Conservation (phyloP, 2,113 vertebrate genomes). For the Tiliqua scincoides region DNA sequence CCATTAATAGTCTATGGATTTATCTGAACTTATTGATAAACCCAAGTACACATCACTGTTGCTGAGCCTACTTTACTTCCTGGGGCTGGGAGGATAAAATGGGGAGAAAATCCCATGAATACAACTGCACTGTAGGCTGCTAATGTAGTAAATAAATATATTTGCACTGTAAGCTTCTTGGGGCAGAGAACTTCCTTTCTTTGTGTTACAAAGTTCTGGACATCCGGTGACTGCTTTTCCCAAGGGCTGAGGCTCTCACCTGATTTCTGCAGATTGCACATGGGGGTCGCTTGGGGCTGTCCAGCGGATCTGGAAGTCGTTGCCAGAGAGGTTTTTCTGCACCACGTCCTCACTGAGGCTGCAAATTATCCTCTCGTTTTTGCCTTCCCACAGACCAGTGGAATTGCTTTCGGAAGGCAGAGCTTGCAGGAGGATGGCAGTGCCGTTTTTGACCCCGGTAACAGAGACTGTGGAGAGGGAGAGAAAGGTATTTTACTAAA, state of each 20-base stretch:
- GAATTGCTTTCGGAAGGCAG: rapidly evolving
- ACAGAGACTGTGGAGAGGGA: conserved; percentile 47
- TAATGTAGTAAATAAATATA: no score
- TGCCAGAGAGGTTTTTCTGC: not conserved
- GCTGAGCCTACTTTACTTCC: not conserved
- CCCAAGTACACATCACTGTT: not conserved
- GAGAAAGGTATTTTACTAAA: not conserved
- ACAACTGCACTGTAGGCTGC: no score
- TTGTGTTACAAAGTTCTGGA: not conserved
- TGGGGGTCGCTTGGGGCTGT: rapidly evolving
- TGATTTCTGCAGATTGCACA: not conserved
- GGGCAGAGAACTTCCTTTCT: not conserved
- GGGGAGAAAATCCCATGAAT: no score
- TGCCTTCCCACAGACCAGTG: not conserved
- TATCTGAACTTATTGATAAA: not conserved
- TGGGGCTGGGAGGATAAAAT: not conserved
- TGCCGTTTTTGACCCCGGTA: not conserved
- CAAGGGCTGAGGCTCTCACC: conserved; percentile 42
- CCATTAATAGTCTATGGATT: not conserved
- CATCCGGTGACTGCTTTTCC: not conserved
- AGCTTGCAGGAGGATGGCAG: conserved; percentile 8
- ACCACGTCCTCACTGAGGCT: rapidly evolving
- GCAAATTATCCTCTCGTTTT: rapidly evolving
- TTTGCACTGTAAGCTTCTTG: not conserved
- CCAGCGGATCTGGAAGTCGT: rapidly evolving